Evolutionary conservation across 2,888 invertebrate species (phyloP).

Genomic region (Galerucella calmariensis): DNA sequence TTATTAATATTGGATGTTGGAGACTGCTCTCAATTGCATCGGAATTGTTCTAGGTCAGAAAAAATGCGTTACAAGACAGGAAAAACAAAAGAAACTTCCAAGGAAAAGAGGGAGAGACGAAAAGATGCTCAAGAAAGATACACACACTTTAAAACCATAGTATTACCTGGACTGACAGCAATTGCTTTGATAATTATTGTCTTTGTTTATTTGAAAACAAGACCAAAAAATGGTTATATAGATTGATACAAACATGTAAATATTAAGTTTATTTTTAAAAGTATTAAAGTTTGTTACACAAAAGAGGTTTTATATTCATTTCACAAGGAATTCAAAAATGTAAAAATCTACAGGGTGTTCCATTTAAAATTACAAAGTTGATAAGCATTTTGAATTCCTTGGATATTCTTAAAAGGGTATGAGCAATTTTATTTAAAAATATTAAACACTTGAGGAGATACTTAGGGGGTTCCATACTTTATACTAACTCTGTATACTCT

Average conservation of each 20-base stretch:
- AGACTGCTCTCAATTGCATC: neutral
- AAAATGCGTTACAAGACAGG: conserved; percentile 83
- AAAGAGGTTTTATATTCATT: neutral
- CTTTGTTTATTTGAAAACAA: conserved; percentile 84
- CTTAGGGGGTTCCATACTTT: too few species aligned
- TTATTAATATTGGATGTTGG: too few species aligned
- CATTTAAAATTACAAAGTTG: too few species aligned
- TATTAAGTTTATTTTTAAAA: conserved; percentile 20
- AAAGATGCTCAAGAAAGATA: conserved; percentile 85
- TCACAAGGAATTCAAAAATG: too few species aligned
- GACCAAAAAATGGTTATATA: conserved; percentile 67
- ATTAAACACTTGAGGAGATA: too few species aligned
- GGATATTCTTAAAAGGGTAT: too few species aligned
- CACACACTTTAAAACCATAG: conserved; percentile 81
- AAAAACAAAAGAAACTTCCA: conserved; percentile 83
- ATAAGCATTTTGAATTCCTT: too few species aligned
- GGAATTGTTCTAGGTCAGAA: conserved; percentile 32
- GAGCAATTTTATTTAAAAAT: too few species aligned
- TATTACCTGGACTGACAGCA: conserved; percentile 77
- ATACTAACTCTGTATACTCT: too few species aligned
- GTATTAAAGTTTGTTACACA: conserved; percentile 21
- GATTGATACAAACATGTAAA: conserved; percentile 44
- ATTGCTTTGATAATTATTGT: conserved; percentile 78
- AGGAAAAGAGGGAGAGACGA: conserved; percentile 86
- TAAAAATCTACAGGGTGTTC: too few species aligned